Conservation (phyloP, 2,797 vertebrate species). For the Podarcis siculus region DNA sequence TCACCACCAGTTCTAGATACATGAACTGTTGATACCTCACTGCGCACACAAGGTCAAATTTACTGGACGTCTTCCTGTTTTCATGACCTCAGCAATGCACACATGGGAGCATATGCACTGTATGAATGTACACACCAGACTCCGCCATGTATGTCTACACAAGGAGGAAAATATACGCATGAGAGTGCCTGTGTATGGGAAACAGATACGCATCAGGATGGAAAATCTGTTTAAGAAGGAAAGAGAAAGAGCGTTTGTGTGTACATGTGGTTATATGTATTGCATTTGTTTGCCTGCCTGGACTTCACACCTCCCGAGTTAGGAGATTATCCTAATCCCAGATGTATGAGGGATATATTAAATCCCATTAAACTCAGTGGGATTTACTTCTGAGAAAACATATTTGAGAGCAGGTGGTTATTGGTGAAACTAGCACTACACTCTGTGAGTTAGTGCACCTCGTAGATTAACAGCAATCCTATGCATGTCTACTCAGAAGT, state of each 20-base stretch:
- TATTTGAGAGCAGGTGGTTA: background rate
- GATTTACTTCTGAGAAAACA: background rate
- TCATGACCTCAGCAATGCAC: background rate
- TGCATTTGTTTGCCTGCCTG: background rate
- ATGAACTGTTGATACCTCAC: too few relatives aligned
- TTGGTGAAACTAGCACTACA: background rate
- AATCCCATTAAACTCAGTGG: background rate
- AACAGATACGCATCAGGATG: background rate
- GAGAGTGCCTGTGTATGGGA: too few relatives aligned
- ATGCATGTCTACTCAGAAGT: too few relatives aligned
- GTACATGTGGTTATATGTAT: background rate
- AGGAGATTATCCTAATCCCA: background rate
- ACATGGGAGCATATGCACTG: background rate
- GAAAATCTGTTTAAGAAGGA: background rate
- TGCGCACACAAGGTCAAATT: slow-evolving; percentile 14
- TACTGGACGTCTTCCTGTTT: background rate
- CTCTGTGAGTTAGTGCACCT: background rate
- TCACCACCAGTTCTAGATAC: too few relatives aligned
- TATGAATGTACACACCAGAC: too few relatives aligned
- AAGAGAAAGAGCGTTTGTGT: too few relatives aligned
- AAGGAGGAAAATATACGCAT: too few relatives aligned
- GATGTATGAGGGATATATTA: too few relatives aligned
- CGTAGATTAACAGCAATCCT: too few relatives aligned
- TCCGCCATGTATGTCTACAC: background rate
- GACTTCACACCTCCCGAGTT: background rate